Conservation (phyloP, 2,113 vertebrate species). For the Platysteira castanea region DNA sequence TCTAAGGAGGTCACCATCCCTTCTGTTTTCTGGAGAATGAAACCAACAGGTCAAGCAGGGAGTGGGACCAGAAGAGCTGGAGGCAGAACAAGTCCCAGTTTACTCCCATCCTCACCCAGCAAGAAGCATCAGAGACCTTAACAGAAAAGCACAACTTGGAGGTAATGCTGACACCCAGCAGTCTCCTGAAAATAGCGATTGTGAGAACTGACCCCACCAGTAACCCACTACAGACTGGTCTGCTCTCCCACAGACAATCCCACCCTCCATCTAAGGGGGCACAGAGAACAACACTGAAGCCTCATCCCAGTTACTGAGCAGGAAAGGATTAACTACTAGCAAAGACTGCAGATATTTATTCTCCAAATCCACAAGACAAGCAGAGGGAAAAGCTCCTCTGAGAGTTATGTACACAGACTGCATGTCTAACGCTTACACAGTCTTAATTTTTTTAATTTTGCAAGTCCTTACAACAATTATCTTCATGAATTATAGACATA, state of each 20-base stretch:
- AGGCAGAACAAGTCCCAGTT: background rate
- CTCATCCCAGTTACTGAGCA: background rate
- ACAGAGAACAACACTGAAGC: background rate
- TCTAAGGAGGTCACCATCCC: background rate
- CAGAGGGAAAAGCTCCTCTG: constrained; percentile 16
- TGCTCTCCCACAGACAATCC: background rate
- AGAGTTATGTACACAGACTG: background rate
- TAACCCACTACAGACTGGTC: background rate
- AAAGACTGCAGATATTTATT: constrained; percentile 14
- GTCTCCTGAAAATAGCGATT: background rate
- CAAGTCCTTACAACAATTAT: constrained; percentile 59
- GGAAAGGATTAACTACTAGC: background rate
- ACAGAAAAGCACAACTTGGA: background rate
- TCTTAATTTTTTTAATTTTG: constrained; percentile 32
- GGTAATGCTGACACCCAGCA: background rate
- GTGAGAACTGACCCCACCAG: background rate
- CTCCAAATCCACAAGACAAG: constrained; percentile 40
- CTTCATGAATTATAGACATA: constrained; percentile 61
- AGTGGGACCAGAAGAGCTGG: background rate
- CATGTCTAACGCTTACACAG: constrained; percentile 11
- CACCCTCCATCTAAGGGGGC: background rate
- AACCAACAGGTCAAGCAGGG: background rate
- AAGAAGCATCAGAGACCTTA: background rate
- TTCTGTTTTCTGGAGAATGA: background rate
- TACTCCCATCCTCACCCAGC: background rate